Conservation (phyloP, 2,113 vertebrate species). For the Nansenia antarctica region DNA sequence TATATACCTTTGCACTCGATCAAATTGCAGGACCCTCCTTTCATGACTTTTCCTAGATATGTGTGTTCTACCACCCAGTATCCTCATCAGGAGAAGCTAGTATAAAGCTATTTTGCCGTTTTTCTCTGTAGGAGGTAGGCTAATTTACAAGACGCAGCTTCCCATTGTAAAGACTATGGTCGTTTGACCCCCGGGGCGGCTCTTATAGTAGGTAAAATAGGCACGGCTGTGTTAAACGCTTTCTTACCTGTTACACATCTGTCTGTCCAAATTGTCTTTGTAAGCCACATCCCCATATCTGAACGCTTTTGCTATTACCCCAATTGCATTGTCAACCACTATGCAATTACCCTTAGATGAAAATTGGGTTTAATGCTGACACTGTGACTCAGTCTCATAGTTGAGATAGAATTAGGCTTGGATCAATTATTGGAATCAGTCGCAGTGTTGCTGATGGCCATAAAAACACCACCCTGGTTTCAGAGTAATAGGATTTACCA, state of each 20-base stretch:
- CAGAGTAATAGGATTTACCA: slow-evolving; percentile 61
- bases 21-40: no score
- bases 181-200: no score
- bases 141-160: no score
- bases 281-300: not conserved
- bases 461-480: slow-evolving; percentile 48
- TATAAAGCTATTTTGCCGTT: no score
- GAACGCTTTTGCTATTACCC: slow-evolving; percentile 22
- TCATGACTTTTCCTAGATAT: no score
- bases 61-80: no score
- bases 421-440: slow-evolving; percentile 50
- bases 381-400: slow-evolving; percentile 33
- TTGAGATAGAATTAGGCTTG: slow-evolving; percentile 49
- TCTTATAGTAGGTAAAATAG: no score
- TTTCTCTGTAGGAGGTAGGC: no score
- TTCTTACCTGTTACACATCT: not conserved
- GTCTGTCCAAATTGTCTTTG: not conserved
- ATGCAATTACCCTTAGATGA: slow-evolving; percentile 42
- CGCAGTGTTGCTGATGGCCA: slow-evolving; percentile 45
- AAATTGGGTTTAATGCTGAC: slow-evolving; percentile 55
- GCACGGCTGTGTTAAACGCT: no score
- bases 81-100: no score
- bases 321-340: slow-evolving; percentile 33
- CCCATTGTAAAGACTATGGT: no score
- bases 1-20: no score